Conservation (phyloP, 2,113 vertebrate genomes). For the Burhinus bistriatus region DNA sequence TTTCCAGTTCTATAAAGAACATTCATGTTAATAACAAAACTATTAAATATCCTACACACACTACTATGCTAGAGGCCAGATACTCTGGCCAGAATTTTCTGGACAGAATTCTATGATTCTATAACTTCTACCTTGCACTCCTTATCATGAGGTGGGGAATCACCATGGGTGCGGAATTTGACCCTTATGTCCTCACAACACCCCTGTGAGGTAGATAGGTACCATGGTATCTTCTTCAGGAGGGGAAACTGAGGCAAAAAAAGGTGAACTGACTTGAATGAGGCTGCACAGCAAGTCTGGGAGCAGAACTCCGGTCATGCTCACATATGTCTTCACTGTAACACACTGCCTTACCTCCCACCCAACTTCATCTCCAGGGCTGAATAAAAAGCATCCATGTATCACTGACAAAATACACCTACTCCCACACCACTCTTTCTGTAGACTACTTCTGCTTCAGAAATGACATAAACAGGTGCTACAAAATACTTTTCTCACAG, state of each 20-base stretch:
- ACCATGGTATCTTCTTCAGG: not conserved
- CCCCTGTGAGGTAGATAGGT: not conserved
- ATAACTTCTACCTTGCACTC: not conserved
- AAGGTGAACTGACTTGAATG: not conserved
- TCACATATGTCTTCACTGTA: not conserved
- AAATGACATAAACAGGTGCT: not conserved
- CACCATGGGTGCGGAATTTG: not conserved
- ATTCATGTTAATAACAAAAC: not conserved
- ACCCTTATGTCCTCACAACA: not conserved
- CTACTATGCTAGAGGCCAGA: not conserved
- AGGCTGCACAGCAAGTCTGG: not conserved
- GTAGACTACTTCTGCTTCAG: not conserved
- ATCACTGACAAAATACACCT: not conserved
- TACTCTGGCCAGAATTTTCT: not conserved
- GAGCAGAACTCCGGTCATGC: not conserved
- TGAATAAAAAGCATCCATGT: not conserved
- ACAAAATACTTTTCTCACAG: not conserved
- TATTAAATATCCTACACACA: not conserved
- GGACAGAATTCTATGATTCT: not conserved
- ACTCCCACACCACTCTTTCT: not conserved
- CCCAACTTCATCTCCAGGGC: not conserved
- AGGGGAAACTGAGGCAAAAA: not conserved
- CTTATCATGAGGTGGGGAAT: not conserved
- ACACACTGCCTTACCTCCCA: not conserved
- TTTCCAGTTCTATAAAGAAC: not conserved